Percentiles rank a stretch among this genome's conserved stretches.
Conservation (phyloP, 1,140 invertebrate genomes). For the Plutomurus gul region DNA sequence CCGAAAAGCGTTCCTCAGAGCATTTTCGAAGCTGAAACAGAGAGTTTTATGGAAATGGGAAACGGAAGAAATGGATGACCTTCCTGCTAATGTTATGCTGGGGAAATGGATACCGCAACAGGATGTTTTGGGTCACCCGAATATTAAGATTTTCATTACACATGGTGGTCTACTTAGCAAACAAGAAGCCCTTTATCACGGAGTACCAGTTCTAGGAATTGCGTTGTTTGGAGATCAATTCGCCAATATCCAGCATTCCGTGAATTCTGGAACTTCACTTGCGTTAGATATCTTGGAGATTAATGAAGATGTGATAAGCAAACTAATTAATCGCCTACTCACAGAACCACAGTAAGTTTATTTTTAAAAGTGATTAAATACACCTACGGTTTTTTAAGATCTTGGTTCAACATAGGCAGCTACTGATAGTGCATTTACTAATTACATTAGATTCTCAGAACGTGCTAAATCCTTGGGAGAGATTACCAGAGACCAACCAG, state of each 20-base stretch:
- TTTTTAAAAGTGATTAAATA: background rate
- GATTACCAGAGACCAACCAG: slow-evolving; percentile 44
- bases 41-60: slow-evolving; percentile 57
- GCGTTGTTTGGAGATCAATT: slow-evolving; percentile 67
- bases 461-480: background rate
- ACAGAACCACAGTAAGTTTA: background rate
- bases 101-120: slow-evolving; percentile 35
- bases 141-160: slow-evolving; percentile 66
- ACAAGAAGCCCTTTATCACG: slow-evolving; percentile 64
- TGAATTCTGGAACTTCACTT: slow-evolving; percentile 5
- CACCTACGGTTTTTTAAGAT: background rate
- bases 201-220: slow-evolving; percentile 65
- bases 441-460: slow-evolving; percentile 15
- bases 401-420: slow-evolving; percentile 57
- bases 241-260: slow-evolving; percentile 57
- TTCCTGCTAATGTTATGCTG: slow-evolving; percentile 30
- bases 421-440: no score
- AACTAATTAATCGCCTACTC: background rate
- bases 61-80: slow-evolving; percentile 54
- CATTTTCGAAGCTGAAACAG: slow-evolving; percentile 66
- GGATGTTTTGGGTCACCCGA: slow-evolving; percentile 58
- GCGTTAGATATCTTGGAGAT: slow-evolving; percentile 28
- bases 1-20: slow-evolving; percentile 68
- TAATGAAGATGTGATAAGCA: background rate
- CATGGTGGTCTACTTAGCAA: slow-evolving; percentile 67